Percentiles rank a stretch among this genome's conserved stretches.
Conservation (phyloP, 64 coral and sea anemone genomes). For the Platygyra sinensis region DNA sequence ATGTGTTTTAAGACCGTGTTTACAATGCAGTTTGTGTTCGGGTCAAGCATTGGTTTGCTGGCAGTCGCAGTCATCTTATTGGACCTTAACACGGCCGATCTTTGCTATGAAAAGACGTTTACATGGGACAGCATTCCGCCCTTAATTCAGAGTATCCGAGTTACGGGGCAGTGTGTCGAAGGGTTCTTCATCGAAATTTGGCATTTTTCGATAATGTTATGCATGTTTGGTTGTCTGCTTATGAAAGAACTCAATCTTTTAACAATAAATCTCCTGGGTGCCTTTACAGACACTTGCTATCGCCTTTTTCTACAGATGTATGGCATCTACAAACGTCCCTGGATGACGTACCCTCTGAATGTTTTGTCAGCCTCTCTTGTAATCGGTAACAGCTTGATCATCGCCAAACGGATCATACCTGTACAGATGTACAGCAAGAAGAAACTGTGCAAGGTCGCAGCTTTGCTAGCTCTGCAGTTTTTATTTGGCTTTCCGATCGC, state of each 20-base stretch:
- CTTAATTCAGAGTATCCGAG: slow-evolving; percentile 60
- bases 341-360: slow-evolving; percentile 83
- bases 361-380: slow-evolving; percentile 40
- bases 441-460: neutral
- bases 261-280: slow-evolving; percentile 65
- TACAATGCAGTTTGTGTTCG: neutral
- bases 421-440: neutral
- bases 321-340: slow-evolving; percentile 72
- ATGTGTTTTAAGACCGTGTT: too few relatives aligned
- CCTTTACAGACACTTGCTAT: slow-evolving; percentile 64
- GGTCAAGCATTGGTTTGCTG: slow-evolving; percentile 38
- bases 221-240: too few relatives aligned
- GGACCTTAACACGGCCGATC: slow-evolving; percentile 66
- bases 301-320: slow-evolving; percentile 66
- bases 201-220: too few relatives aligned
- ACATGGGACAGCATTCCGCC: slow-evolving; percentile 61
- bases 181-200: too few relatives aligned
- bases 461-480: too few relatives aligned
- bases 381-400: slow-evolving; percentile 42
- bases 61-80: slow-evolving; percentile 38
- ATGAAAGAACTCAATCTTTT: neutral
- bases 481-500: too few relatives aligned
- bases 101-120: slow-evolving; percentile 59
- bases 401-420: slow-evolving; percentile 47
- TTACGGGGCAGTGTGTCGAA: neutral